Evolutionary conservation across 64 coral and sea anemone genomes (phyloP).

Genomic region (Dendronephthya gigantea): DNA sequence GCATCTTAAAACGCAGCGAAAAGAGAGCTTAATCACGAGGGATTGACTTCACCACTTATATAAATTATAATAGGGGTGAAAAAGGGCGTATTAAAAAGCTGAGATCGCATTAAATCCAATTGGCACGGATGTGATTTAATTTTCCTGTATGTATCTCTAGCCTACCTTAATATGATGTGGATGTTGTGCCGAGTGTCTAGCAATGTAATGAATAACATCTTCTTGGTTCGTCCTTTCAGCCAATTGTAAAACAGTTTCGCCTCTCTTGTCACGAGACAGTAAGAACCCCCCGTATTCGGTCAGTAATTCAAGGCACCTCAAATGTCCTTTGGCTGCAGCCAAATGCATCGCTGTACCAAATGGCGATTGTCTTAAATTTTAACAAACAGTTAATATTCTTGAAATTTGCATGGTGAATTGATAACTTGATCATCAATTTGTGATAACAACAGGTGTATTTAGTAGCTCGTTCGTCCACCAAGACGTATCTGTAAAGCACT

Average conservation of each 20-base stretch:
- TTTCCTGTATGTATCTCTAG: background rate
- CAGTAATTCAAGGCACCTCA: background rate
- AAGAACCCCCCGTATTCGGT: background rate
- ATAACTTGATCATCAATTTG: no score
- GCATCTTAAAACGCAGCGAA: no score
- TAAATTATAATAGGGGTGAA: no score
- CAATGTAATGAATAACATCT: slow-evolving; percentile 15
- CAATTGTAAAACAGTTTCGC: background rate
- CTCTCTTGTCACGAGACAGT: background rate
- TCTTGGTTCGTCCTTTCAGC: background rate
- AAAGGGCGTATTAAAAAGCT: no score
- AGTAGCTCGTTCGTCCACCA: no score
- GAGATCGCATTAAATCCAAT: no score
- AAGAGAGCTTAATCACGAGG: no score
- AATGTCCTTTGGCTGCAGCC: slow-evolving; percentile 10
- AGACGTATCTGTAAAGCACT: no score
- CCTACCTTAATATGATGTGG: background rate
- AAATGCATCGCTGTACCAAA: background rate
- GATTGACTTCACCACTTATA: no score
- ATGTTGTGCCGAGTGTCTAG: background rate
- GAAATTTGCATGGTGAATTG: no score
- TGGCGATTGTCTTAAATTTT: background rate
- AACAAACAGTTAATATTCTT: background rate
- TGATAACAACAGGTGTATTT: no score
- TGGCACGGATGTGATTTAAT: background rate